Conservation (phyloP, 2,797 vertebrate species). For the Myiothlypis chrysogaster region DNA sequence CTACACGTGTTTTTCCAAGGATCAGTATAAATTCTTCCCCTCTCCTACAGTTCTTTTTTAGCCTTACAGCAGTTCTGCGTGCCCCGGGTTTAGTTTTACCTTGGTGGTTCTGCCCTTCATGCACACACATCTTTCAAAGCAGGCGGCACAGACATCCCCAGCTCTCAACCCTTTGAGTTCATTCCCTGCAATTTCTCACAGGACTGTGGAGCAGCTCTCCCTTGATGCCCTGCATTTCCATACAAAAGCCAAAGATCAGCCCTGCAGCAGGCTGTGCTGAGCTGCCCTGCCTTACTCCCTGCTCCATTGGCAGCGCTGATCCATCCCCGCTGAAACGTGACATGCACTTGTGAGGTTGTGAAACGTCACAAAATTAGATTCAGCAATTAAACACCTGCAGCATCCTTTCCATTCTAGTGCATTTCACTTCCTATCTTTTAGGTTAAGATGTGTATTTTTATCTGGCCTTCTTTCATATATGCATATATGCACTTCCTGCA, state of each 20-base stretch:
- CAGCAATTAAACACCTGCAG: not conserved
- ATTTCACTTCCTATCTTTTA: not conserved
- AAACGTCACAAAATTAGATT: not conserved
- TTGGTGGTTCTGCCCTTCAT: rapidly evolving
- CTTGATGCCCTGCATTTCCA: not conserved
- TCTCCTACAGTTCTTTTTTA: not conserved
- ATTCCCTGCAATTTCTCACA: not conserved
- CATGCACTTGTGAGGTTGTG: not conserved
- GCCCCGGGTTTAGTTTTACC: rapidly evolving
- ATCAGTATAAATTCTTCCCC: not conserved
- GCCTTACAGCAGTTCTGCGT: not conserved
- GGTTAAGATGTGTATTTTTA: not conserved
- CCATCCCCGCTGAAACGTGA: not conserved
- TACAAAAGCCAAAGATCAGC: rapidly evolving
- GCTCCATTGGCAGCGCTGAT: rapidly evolving
- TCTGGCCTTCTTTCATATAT: not conserved
- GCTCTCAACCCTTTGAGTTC: rapidly evolving
- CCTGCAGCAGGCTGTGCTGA: not conserved
- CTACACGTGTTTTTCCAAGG: not conserved
- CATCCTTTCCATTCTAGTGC: not conserved
- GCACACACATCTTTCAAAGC: rapidly evolving
- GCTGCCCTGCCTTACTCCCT: not conserved
- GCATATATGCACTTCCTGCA: rapidly evolving
- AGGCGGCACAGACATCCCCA: not conserved
- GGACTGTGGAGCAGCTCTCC: not conserved